Percentiles rank a stretch among this genome's conserved stretches.
Conservation (phyloP, 1,140 invertebrate genomes). For the Leptopilina clavipes region DNA sequence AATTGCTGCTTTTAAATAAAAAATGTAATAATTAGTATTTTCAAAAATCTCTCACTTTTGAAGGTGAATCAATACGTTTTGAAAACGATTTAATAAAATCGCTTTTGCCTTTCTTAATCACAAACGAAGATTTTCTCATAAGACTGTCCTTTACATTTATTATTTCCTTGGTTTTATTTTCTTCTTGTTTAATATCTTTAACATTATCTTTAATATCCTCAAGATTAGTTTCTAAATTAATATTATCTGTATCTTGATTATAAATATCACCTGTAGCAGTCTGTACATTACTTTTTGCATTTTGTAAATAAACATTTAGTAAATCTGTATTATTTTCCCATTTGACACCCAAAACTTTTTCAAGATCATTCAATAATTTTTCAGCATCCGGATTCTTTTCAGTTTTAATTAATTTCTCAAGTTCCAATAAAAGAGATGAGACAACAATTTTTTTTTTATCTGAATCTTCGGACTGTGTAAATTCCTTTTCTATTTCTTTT, state of each 20-base stretch:
- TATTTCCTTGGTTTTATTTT: not conserved
- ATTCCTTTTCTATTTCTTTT: conserved; percentile 59
- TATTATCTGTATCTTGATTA: conserved; percentile 25
- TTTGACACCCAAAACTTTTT: conserved; percentile 63
- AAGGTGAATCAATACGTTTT: conserved; percentile 46
- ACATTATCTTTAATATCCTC: conserved; percentile 35
- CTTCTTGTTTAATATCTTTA: conserved; percentile 16
- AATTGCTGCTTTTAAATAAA: not conserved
- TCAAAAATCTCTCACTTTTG: conserved; percentile 49
- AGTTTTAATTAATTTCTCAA: conserved; percentile 64
- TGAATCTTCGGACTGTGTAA: conserved; percentile 47
- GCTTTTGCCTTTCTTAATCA: not conserved
- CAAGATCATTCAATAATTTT: conserved; percentile 66
- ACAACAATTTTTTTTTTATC: conserved; percentile 60
- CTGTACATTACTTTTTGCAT: conserved; percentile 49
- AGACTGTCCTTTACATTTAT: not conserved
- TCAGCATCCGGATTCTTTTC: conserved; percentile 61
- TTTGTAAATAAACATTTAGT: conserved; percentile 57
- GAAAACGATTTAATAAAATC: conserved; percentile 42
- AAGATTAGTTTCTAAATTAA: conserved; percentile 9
- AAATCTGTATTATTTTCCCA: conserved; percentile 64
- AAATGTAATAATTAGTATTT: conserved; percentile 21
- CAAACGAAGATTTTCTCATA: conserved; percentile 1
- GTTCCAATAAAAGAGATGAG: conserved; percentile 59
- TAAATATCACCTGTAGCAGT: conserved; percentile 38